Base-by-base conservation (phyloP, 2,888 invertebrate genomes). In the Protophormia terraenovae region DNA sequence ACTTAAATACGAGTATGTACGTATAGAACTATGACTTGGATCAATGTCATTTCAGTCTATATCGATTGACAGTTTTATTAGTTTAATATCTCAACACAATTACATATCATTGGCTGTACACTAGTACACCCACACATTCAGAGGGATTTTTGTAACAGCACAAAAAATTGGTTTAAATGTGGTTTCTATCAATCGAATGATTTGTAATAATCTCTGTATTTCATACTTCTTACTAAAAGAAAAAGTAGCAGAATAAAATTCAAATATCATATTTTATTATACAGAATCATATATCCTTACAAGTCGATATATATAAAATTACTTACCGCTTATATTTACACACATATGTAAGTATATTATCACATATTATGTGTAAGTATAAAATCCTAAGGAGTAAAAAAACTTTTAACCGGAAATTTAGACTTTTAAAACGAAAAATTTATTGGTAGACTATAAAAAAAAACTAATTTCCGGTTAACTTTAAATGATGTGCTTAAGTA, bases 41-140 rank as follows among this genome's bases (percentile, higher is more conserved):
- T 80, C 73, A 66, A 67, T 73, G 19, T 38, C 45, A 58, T 35
- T 66, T 66, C 4, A 38, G 27, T 50, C 19, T 22, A 53, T 41
- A 60, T 16, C 60, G 45, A 76, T 53, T 53, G 69, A 69, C 82
- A 82, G 22, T 62, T 82, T 76, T 82, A 82, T 76, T 69, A 76
- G 62, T 62, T 76, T 64, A 69, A 82, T 76, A 64, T 64, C 41
- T 69, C 32, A 41, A 60, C 50, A 35, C 32, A 29, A 75, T 69
- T 62, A 32, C 32, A 12, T 29, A 10, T 73, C 32, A 67, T 38
- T 50, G 41, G 12, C 7, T 29, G n/a, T n/a, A 38, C 38, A 38
- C 38, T 38, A n/a, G 2, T n/a, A 38, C 3, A 38, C 38, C 12
- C n/a, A n/a, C n/a, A n/a, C n/a, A n/a, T n/a, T n/a, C n/a, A n/a